These are phyloP conservation scores for Coregonus clupeaformis DNA, from an alignment of 2,113 vertebrate genomes.

Conservation along the genomic window DNA sequence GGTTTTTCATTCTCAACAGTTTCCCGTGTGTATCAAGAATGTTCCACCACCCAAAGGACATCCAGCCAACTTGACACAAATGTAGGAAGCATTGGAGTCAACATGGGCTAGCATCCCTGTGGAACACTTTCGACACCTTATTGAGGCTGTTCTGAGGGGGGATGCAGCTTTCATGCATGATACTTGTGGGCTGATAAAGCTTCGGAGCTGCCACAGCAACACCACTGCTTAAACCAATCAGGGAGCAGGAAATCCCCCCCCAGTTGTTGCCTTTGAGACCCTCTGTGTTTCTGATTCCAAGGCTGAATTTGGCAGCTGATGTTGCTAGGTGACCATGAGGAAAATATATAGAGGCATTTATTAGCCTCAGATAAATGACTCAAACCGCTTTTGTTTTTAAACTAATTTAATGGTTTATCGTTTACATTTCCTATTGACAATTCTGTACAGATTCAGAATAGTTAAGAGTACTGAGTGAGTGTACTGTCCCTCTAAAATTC, in stretches of 20 bases:
- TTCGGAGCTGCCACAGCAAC: slow-evolving; percentile 42
- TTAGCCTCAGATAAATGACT: slow-evolving; percentile 13
- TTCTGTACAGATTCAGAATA: slow-evolving; percentile 64
- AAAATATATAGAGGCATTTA: slow-evolving; percentile 35
- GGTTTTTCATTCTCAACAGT: no score
- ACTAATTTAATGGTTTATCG: slow-evolving; percentile 59
- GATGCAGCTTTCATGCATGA: background rate
- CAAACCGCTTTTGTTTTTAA: slow-evolving; percentile 47
- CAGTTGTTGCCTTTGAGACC: slow-evolving; percentile 42
- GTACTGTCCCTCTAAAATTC: slow-evolving; percentile 33
- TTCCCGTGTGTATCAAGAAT: no score
- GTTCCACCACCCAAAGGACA: no score
- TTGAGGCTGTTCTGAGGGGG: no score
- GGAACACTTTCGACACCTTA: no score
- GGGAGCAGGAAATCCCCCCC: slow-evolving; percentile 45
- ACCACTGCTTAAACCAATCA: slow-evolving; percentile 29
- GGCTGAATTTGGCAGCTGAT: slow-evolving; percentile 14
- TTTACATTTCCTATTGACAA: slow-evolving; percentile 62
- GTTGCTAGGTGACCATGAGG: slow-evolving; percentile 54
- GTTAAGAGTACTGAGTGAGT: slow-evolving; percentile 27
- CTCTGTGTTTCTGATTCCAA: slow-evolving; percentile 16
- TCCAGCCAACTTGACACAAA: no score
- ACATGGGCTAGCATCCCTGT: no score
- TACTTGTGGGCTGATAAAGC: background rate
- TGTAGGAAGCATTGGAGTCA: no score